Conservation (phyloP, 2,888 invertebrate genomes). For the Mechanitis messenoides region DNA sequence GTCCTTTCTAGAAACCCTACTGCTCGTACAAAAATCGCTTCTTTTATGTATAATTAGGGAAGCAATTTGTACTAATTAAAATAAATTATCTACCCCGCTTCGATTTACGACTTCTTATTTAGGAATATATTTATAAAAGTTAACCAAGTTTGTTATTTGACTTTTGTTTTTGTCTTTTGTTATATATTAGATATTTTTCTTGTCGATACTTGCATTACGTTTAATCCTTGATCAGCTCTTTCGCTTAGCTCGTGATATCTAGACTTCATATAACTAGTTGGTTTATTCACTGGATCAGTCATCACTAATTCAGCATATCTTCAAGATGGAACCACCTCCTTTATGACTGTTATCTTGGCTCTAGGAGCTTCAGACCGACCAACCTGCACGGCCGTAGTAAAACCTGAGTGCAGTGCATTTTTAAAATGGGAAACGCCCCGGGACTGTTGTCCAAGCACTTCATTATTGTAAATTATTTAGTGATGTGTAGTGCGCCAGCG, state of each 20-base stretch:
- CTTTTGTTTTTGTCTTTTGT: background rate
- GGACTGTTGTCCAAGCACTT: slow-evolving; percentile 55
- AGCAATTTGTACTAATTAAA: slow-evolving; percentile 48
- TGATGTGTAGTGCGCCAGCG: slow-evolving; percentile 58
- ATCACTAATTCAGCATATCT: slow-evolving; percentile 28
- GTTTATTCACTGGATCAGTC: slow-evolving; percentile 12
- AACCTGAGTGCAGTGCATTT: slow-evolving; percentile 73
- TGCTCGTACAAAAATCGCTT: slow-evolving; percentile 33
- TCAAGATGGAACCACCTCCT: slow-evolving; percentile 55
- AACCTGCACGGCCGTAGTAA: slow-evolving; percentile 71
- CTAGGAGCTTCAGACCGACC: slow-evolving; percentile 60
- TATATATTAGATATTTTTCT: background rate
- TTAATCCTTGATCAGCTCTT: background rate
- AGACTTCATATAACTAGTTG: background rate
- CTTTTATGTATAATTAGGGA: slow-evolving; percentile 38
- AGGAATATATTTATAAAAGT: background rate
- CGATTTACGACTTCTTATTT: slow-evolving; percentile 5
- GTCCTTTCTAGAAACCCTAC: slow-evolving; percentile 55
- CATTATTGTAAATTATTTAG: slow-evolving; percentile 74
- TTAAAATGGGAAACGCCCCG: slow-evolving; percentile 70
- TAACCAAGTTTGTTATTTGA: background rate
- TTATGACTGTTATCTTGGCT: slow-evolving; percentile 61
- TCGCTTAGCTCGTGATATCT: background rate
- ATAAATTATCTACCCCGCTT: slow-evolving; percentile 48
- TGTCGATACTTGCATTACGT: background rate